Conservation (phyloP, 30 jellyfish, hydroid and myxozoan species). For the Aurelia sp. region DNA sequence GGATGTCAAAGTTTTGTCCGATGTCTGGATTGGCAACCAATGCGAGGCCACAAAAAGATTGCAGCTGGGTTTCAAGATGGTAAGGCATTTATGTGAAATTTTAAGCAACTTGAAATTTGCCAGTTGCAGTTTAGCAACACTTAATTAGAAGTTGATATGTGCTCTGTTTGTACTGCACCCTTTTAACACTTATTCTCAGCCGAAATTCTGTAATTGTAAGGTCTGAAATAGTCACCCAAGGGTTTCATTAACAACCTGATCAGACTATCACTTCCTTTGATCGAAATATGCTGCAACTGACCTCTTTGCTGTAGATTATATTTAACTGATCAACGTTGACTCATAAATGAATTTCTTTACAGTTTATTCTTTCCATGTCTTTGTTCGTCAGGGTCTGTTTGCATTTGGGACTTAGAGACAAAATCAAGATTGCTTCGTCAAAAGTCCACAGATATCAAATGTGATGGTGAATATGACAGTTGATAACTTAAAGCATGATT, state of each 20-base stretch:
- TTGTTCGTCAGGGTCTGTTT: conserved; percentile 51
- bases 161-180: too few relatives aligned
- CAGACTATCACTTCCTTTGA: too few relatives aligned
- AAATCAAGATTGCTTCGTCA: conserved; percentile 46
- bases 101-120: background rate
- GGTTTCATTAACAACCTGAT: too few relatives aligned
- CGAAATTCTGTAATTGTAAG: too few relatives aligned
- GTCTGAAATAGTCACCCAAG: too few relatives aligned
- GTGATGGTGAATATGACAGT: background rate
- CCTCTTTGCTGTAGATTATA: too few relatives aligned
- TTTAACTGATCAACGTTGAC: too few relatives aligned
- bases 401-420: conserved; percentile 70
- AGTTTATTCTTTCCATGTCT: background rate
- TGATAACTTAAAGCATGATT: background rate
- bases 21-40: conserved; percentile 79
- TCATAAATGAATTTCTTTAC: too few relatives aligned
- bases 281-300: too few relatives aligned
- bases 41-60: conserved; percentile 47
- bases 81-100: conserved; percentile 6
- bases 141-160: too few relatives aligned
- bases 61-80: conserved; percentile 94
- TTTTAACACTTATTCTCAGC: too few relatives aligned
- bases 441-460: background rate
- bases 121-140: too few relatives aligned
- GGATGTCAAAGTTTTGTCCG: conserved; percentile 3